Evolutionary conservation across 2,888 invertebrate genomes (phyloP), one percentile per base, ranked within the genome.

Genomic region (Eristalis arbustorum): DNA sequence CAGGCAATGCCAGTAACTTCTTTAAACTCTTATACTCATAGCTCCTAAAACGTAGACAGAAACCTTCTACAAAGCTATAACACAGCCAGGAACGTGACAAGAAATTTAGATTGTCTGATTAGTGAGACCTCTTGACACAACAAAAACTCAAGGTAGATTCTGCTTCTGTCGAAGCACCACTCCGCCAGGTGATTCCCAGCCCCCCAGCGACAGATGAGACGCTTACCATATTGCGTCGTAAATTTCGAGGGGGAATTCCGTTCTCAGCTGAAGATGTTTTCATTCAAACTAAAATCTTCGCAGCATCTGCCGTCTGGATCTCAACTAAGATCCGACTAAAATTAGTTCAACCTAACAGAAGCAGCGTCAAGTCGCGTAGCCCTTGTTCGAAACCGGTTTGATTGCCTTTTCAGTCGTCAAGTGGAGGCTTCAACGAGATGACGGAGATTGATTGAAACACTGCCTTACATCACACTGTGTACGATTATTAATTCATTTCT

Each of bases 401-500:
- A 18, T 3, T 18, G n/a, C 2, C 18, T 18, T 18, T 49, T 8
- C 5, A 18, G 18, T 18, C 49, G 8, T 8, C 49, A 18, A 18
- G 3, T 8, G 31, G 31, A 31, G 31, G 31, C 49, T 18, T 14
- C 14, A 14, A n/a, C 8, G 6, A 5, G n/a, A 4, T 18, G 49
- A 49, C 8, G 18, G 18, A 49, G 49, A 49, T n/a, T 18, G 18
- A 49, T 49, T 49, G 18, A 42, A 73, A 31, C 5, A 63, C 13
- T 13, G 49, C 28, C 62, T 62, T 28, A 31, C 42, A 42, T 23
- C n/a, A 11, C 37, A 5, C 61, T 18, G 34, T 37, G 37, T 23
- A 31, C 63, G 25, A 74, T 74, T 40, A 74, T 64, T 64, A 64
- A 64, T 64, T 74, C 25, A 14, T 14, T 5, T 37, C 13, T n/a